Conservation (phyloP, 2,888 invertebrate species). For the Drosophila longiperda region DNA sequence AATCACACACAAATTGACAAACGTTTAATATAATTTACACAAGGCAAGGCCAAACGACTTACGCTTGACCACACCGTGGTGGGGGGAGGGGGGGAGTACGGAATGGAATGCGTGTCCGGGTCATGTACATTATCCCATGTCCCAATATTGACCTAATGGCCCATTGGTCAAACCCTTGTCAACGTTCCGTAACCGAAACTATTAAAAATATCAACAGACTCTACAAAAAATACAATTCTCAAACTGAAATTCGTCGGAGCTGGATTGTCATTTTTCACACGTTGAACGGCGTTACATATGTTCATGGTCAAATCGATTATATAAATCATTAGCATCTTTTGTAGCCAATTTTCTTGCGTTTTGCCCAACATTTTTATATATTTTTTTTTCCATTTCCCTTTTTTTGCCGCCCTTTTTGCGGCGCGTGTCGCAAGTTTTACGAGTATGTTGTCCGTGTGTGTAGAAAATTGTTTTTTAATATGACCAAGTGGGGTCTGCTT, state of each 20-base stretch:
- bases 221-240: slow-evolving; percentile 28
- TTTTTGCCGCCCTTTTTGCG: slow-evolving; percentile 34
- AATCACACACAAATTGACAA: slow-evolving; percentile 80
- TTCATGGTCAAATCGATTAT: slow-evolving; percentile 85
- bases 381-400: slow-evolving; percentile 13
- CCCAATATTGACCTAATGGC: slow-evolving; percentile 68
- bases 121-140: slow-evolving; percentile 11
- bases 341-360: slow-evolving; percentile 82
- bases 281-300: slow-evolving; percentile 76
- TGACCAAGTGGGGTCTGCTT: slow-evolving; percentile 44
- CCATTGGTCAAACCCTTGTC: slow-evolving; percentile 74
- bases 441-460: slow-evolving; percentile 60
- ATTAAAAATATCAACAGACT: slow-evolving; percentile 77
- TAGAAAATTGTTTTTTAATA: slow-evolving; percentile 83
- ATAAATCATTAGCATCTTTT: slow-evolving; percentile 85
- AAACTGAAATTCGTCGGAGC: slow-evolving; percentile 10
- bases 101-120: slow-evolving; percentile 23
- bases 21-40: slow-evolving; percentile 81
- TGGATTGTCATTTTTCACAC: slow-evolving; percentile 74
- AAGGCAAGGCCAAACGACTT: slow-evolving; percentile 65
- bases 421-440: slow-evolving; percentile 69
- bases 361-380: slow-evolving; percentile 26
- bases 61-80: slow-evolving; percentile 74
- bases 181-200: slow-evolving; percentile 75
- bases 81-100: neutral